Evolutionary conservation across 1,140 invertebrate genomes (phyloP).

Genomic region (Tribolium madens): DNA sequence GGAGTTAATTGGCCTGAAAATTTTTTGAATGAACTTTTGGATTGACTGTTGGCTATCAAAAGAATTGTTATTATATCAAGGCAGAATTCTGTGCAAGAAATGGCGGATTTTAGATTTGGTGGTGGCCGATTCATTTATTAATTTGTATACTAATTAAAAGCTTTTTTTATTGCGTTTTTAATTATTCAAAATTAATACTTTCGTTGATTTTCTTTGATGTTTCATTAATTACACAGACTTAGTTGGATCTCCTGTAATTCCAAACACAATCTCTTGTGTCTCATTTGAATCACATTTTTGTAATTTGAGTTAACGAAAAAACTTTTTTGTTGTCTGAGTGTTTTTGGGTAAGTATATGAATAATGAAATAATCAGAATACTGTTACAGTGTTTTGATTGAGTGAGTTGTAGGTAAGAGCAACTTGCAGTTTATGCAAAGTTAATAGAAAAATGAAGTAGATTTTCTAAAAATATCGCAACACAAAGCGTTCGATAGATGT

Average conservation of each 20-base stretch:
- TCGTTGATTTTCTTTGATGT: constrained; percentile 8
- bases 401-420: not conserved
- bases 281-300: no score
- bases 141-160: no score
- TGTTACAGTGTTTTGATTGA: no score
- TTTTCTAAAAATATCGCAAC: constrained; percentile 44
- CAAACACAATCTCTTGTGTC: no score
- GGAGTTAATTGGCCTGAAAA: not conserved
- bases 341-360: no score
- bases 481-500: constrained; percentile 32
- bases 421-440: constrained; percentile 17
- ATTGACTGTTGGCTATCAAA: not conserved
- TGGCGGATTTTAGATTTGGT: not conserved
- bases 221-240: not conserved
- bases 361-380: no score
- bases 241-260: no score
- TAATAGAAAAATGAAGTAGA: constrained; percentile 38
- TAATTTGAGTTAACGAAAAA: no score
- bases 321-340: no score
- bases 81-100: not conserved
- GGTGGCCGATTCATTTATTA: no score
- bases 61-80: not conserved
- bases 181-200: no score
- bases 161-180: no score
- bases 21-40: not conserved